phyloP scores from a whole-genome alignment of 2,888 invertebrate genomes.

The Watsonalla binaria region DNA sequence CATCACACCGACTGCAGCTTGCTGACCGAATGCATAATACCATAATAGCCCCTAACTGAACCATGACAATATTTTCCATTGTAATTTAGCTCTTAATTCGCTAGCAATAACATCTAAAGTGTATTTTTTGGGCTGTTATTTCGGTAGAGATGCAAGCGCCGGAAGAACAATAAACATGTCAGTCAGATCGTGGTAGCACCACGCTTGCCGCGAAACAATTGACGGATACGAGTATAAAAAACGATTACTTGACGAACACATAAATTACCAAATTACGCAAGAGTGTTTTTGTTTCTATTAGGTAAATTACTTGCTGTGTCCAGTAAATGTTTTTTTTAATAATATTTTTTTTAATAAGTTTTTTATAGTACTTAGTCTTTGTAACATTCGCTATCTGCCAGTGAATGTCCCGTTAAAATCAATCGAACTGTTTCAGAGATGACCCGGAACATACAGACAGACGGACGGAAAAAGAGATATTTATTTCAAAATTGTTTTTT shows the following conservation, averaged over 20 bases:
- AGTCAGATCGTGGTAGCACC: slow-evolving; percentile 23
- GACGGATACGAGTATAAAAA: slow-evolving; percentile 23
- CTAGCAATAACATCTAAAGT: neutral
- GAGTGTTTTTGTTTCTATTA: neutral
- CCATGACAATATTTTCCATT: neutral
- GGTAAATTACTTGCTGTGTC: no score
- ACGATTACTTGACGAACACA: slow-evolving; percentile 8
- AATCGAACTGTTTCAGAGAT: no score
- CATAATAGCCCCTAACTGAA: no score
- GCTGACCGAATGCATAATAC: slow-evolving; percentile 21
- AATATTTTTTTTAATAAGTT: no score
- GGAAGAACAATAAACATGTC: slow-evolving; percentile 37
- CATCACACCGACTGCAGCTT: slow-evolving; percentile 1
- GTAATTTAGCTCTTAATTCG: neutral
- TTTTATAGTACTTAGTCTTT: no score
- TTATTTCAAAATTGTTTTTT: no score
- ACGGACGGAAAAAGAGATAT: no score
- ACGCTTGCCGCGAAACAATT: slow-evolving; percentile 27
- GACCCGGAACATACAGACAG: no score
- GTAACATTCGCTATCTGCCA: no score
- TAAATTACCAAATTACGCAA: slow-evolving; percentile 18
- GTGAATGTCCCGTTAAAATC: no score
- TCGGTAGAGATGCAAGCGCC: slow-evolving; percentile 15
- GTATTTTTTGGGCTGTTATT: slow-evolving; percentile 3
- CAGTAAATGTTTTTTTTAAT: no score